Evolutionary conservation across 1,140 invertebrate species (phyloP).

Genomic region (Theocolax elegans): DNA sequence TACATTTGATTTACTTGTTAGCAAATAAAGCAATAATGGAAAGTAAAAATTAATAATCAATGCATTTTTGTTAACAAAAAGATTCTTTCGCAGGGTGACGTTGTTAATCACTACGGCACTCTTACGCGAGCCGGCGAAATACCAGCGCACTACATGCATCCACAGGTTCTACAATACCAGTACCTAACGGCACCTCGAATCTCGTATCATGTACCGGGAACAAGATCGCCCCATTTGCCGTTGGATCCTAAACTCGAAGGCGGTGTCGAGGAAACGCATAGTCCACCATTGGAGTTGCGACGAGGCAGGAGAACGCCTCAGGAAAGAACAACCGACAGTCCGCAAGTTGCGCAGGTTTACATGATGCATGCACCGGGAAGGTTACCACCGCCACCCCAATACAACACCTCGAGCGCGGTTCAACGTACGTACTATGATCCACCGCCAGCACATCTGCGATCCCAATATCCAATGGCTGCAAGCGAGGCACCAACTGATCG

Average conservation of each 20-base stretch:
- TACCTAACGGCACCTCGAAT: slow-evolving; percentile 73
- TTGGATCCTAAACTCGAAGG: slow-evolving; percentile 69
- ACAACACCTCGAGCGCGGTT: slow-evolving; percentile 51
- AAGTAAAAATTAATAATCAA: too few relatives aligned
- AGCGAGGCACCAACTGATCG: slow-evolving; percentile 66
- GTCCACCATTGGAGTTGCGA: slow-evolving; percentile 79
- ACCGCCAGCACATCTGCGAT: slow-evolving; percentile 73
- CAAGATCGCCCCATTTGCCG: slow-evolving; percentile 58
- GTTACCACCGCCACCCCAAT: slow-evolving; percentile 54
- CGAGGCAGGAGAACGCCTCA: slow-evolving; percentile 74
- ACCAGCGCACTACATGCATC: slow-evolving; percentile 72
- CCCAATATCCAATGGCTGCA: slow-evolving; percentile 63
- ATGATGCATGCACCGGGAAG: slow-evolving; percentile 66
- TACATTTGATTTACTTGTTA: too few relatives aligned
- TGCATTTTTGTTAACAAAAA: slow-evolving; percentile 3
- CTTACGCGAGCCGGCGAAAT: slow-evolving; percentile 56
- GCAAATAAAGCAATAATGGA: too few relatives aligned
- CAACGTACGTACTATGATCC: slow-evolving; percentile 68
- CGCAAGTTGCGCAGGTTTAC: slow-evolving; percentile 78
- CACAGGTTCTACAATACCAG: slow-evolving; percentile 77
- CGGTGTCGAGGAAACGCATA: slow-evolving; percentile 71
- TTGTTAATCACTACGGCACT: slow-evolving; percentile 62
- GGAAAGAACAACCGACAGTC: slow-evolving; percentile 81
- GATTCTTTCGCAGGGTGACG: slow-evolving; percentile 71
- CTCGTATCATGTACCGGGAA: slow-evolving; percentile 62